These are phyloP conservation scores for Bedellia somnulentella DNA, from an alignment of 2,888 invertebrate genomes.

Conservation along the genomic window DNA sequence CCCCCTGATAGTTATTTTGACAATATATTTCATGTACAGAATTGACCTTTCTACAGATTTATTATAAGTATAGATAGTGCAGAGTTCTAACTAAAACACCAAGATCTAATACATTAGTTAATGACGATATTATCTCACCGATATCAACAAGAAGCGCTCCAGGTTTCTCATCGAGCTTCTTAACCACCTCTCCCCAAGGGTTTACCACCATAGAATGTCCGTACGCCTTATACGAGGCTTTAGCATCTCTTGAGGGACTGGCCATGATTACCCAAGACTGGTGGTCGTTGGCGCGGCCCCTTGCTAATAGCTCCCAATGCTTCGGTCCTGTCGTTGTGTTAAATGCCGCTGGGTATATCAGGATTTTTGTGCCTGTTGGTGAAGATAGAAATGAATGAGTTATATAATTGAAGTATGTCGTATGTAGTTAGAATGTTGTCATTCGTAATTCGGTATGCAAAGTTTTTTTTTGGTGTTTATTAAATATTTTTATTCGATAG, in stretches of 20 bases:
- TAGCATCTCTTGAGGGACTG: constrained; percentile 77
- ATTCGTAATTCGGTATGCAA: too few relatives aligned
- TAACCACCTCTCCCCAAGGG: constrained; percentile 81
- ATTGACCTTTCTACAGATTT: too few relatives aligned
- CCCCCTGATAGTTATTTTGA: too few relatives aligned
- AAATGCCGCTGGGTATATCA: constrained; percentile 94
- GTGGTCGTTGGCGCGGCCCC: constrained; percentile 83
- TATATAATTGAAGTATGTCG: too few relatives aligned
- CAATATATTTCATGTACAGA: too few relatives aligned
- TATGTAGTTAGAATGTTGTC: too few relatives aligned
- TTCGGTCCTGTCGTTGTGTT: constrained; percentile 94
- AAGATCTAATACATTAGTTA: too few relatives aligned
- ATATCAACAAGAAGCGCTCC: constrained; percentile 74
- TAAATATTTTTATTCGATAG: too few relatives aligned
- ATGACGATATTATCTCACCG: too few relatives aligned
- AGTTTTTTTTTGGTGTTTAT: too few relatives aligned
- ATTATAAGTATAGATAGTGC: too few relatives aligned
- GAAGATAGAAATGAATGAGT: not conserved
- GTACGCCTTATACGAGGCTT: constrained; percentile 81
- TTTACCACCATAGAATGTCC: constrained; percentile 83
- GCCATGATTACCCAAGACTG: constrained; percentile 89
- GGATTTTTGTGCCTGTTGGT: constrained; percentile 72
- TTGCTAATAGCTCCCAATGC: constrained; percentile 87
- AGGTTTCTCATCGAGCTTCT: constrained; percentile 69
- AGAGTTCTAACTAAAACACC: not conserved